Evolutionary conservation across 2,797 vertebrate species (phyloP), one percentile per base, ranked within the genome.

Genomic region (Babyrousa celebensis): DNA sequence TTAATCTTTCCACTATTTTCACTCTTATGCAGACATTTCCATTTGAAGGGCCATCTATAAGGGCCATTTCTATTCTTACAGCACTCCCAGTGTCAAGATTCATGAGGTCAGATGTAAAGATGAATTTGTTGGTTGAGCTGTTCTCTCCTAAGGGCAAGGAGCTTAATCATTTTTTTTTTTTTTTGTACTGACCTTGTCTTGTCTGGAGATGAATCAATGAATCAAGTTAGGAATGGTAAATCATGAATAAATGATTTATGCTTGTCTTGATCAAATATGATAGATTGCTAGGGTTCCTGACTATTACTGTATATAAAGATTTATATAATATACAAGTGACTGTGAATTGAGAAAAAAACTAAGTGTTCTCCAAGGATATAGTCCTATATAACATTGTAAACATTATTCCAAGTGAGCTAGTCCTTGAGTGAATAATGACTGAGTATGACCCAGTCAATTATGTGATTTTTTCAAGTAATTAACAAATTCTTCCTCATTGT

Each of bases 171-270:
- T 98, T 98, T 98, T 92, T 98, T 98, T 98, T 98, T 92, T 98
- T 83, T 96, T 88, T 97, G 95, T 93, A 91, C 92, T 98, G 98
- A 98, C 98, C 98, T 98, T 99, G 98, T 98, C 98, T 98, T 98
- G 96, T 98, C 98, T 98, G 95, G 88, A 98, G 96, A 98, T 97
- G 98, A 98, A 98, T 98, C 98, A 98, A 98, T 98, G 98, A 98
- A 98, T 98, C 98, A 99, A 98, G 96, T 97, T 98, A 98, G 95
- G 91, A 98, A 98, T 97, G 97, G 96, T 98, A 98, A 98, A 98
- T 98, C 98, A 98, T 98, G 98, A 99, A 98, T 98, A 98, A 98
- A 97, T 98, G 97, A 98, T 98, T 98, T 98, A 98, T 98, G 97
- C 82, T 27, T 94, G 92, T 96, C 96, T 98, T 98, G 96, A 98